Conservation (phyloP, 2,888 invertebrate genomes). For the Troides oblongomaculatus region DNA sequence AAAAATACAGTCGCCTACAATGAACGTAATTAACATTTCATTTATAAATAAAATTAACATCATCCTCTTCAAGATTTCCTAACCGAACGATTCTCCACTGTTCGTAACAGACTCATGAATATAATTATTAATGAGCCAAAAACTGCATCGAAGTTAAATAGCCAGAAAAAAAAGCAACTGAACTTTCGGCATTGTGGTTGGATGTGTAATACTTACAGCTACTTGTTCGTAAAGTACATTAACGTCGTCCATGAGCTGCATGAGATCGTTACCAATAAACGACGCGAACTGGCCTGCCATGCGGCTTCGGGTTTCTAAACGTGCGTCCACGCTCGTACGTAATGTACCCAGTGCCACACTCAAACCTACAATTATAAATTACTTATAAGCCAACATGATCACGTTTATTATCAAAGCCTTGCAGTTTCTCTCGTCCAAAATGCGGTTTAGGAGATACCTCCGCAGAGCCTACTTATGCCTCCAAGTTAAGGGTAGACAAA, state of each 20-base stretch:
- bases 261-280: constrained; percentile 89
- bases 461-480: too few species aligned
- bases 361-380: constrained; percentile 63
- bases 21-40: neutral
- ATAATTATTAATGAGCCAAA: too few species aligned
- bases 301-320: constrained; percentile 83
- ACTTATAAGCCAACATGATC: neutral
- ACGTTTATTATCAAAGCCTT: neutral
- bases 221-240: constrained; percentile 86
- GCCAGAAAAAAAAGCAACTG: neutral
- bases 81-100: too few species aligned
- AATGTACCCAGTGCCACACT: constrained; percentile 82
- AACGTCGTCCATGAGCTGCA: constrained; percentile 85
- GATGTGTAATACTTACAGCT: constrained; percentile 62
- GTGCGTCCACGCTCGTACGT: constrained; percentile 85
- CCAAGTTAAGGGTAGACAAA: too few species aligned
- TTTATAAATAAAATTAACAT: neutral
- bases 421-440: too few species aligned
- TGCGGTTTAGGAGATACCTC: too few species aligned
- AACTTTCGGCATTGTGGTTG: neutral
- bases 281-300: constrained; percentile 86
- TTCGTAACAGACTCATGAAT: too few species aligned
- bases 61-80: too few species aligned
- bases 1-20: neutral
- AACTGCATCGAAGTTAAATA: too few species aligned